Conservation (phyloP, 2,797 vertebrate genomes). For the Spea hammondii region DNA sequence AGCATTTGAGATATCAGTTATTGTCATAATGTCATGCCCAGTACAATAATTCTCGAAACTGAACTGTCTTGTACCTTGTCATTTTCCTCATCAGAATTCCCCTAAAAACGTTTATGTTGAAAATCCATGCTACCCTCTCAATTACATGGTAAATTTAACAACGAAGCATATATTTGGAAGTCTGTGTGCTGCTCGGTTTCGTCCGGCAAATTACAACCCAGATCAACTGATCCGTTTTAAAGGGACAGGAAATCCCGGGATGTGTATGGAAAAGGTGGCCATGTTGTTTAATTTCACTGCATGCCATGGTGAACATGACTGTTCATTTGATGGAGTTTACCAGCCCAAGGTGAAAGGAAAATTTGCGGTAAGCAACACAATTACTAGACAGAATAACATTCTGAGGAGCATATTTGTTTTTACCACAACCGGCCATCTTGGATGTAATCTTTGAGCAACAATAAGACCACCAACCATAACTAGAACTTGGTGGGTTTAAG, state of each 20-base stretch:
- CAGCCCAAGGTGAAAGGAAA: constrained; percentile 81
- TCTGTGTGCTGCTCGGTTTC: constrained; percentile 71
- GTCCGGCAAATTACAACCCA: constrained; percentile 64
- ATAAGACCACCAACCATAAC: no score
- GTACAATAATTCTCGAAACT: no score
- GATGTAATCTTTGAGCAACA: no score
- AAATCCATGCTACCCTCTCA: constrained; percentile 83
- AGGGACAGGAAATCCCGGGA: constrained; percentile 71
- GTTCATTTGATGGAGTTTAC: constrained; percentile 78
- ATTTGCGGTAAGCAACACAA: constrained; percentile 68
- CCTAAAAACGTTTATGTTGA: constrained; percentile 51
- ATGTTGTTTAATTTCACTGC: constrained; percentile 77
- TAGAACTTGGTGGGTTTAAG: no score
- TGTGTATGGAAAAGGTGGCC: constrained; percentile 73
- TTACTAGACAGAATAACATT: no score
- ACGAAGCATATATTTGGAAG: constrained; percentile 74
- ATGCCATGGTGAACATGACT: constrained; percentile 69
- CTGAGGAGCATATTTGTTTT: no score
- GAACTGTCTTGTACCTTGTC: no score
- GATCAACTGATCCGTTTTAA: constrained; percentile 63
- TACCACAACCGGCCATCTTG: no score
- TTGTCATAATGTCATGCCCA: no score
- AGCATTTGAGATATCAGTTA: no score
- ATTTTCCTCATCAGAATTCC: constrained; percentile 63
- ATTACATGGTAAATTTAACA: constrained; percentile 62